Evolutionary conservation across 2,113 vertebrate species (phyloP).

Genomic region (Acanthochromis polyacanthus): DNA sequence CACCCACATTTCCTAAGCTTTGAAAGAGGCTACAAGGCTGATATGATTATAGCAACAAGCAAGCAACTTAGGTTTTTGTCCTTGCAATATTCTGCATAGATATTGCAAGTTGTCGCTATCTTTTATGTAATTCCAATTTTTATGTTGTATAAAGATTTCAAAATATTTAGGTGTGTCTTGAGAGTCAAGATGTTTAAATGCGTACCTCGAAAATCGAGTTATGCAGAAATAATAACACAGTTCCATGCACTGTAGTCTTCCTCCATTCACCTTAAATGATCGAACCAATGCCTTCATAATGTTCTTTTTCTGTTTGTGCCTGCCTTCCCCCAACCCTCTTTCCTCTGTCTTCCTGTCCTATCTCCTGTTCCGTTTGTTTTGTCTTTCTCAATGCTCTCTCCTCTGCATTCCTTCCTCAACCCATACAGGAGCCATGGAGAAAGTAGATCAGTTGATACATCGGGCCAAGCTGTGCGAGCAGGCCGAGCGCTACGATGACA

Average conservation of each 20-base stretch:
- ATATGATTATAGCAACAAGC: neutral
- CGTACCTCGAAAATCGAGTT: constrained; percentile 8
- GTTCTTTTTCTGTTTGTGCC: neutral
- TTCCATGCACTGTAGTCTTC: constrained; percentile 1
- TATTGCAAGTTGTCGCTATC: no score
- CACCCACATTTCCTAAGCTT: neutral
- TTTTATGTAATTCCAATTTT: neutral
- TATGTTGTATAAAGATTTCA: no score
- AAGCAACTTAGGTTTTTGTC: neutral
- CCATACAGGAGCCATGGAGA: constrained; percentile 78
- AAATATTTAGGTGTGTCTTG: neutral
- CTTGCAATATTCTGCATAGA: neutral
- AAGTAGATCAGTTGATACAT: constrained; percentile 90
- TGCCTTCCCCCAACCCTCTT: constrained; percentile 18
- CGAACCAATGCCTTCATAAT: constrained; percentile 12
- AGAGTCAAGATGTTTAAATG: neutral
- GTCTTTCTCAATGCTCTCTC: constrained; percentile 17
- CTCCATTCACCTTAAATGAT: constrained; percentile 19
- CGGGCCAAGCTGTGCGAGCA: constrained; percentile 97
- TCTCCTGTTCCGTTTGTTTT: constrained; percentile 33
- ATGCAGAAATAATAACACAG: neutral
- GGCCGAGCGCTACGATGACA: constrained; percentile 97
- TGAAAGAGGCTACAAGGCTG: no score
- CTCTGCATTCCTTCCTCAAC: constrained; percentile 42
- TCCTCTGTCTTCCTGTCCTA: constrained; percentile 27